These are phyloP conservation scores for Cecropterus lyciades DNA, from an alignment of 1,140 invertebrate genomes.

Conservation along the genomic window DNA sequence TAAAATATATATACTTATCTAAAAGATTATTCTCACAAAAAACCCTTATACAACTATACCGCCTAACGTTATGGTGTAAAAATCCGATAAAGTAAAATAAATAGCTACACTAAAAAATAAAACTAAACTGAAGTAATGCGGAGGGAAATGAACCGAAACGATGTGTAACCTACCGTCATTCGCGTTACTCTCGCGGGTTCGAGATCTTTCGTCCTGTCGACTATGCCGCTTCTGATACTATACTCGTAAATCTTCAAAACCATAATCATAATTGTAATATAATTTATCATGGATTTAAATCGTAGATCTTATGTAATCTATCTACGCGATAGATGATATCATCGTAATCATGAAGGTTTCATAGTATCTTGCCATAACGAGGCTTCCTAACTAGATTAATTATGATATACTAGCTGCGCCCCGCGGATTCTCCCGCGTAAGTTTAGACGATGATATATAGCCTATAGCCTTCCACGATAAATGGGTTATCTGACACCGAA, in stretches of 20 bases:
- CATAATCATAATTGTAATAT: neutral
- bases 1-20: conserved; percentile 58
- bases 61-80: conserved; percentile 36
- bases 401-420: no score
- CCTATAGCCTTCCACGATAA: no score
- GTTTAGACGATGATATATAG: no score
- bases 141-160: conserved; percentile 63
- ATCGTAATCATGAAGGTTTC: no score
- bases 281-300: neutral
- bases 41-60: conserved; percentile 44
- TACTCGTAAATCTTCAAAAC: neutral
- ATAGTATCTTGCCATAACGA: no score
- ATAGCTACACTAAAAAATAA: conserved; percentile 59
- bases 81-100: conserved; percentile 65
- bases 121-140: conserved; percentile 56
- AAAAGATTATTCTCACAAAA: conserved; percentile 62
- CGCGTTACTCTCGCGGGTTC: conserved; percentile 31
- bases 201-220: conserved; percentile 27
- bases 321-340: no score
- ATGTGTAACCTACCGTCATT: conserved; percentile 41
- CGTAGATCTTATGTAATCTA: neutral
- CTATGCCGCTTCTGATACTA: neutral
- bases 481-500: no score
- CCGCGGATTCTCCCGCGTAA: no score
- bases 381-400: no score